phyloP scores from a whole-genome alignment of 2,797 vertebrate genomes.

The Acanthiza pusilla region DNA sequence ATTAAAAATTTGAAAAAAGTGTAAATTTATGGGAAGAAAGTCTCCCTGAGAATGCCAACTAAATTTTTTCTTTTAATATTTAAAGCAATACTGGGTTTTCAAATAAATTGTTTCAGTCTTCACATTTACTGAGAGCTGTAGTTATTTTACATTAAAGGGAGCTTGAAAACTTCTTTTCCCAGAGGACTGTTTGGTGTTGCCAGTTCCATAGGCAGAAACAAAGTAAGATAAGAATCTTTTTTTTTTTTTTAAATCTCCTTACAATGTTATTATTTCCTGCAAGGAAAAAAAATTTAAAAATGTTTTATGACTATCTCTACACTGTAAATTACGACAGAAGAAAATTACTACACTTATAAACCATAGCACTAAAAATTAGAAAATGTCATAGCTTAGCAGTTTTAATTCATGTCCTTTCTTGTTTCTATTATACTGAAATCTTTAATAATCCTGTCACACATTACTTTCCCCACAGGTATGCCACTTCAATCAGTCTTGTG shows the following conservation, averaged over 20 bases:
- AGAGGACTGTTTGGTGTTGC: background rate
- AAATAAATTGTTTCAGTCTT: background rate
- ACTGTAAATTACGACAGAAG: background rate
- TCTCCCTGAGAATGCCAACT: background rate
- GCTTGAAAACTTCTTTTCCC: background rate
- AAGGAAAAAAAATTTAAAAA: background rate
- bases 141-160: background rate
- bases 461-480: background rate
- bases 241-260: rapidly evolving
- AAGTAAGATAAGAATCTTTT: background rate
- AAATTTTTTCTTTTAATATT: background rate
- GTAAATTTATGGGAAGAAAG: background rate
- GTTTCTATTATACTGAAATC: background rate
- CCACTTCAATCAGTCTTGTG: background rate
- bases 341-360: background rate
- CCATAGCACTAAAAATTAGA: background rate
- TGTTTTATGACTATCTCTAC: background rate
- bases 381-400: background rate
- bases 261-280: background rate
- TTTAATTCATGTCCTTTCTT: background rate
- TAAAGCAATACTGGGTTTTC: background rate
- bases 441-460: background rate
- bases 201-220: background rate
- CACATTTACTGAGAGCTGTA: background rate
- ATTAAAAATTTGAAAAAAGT: background rate